Evolutionary conservation across 1,140 invertebrate genomes (phyloP), one percentile per base, ranked within the genome.

Genomic region (Sminthurides bifidus): DNA sequence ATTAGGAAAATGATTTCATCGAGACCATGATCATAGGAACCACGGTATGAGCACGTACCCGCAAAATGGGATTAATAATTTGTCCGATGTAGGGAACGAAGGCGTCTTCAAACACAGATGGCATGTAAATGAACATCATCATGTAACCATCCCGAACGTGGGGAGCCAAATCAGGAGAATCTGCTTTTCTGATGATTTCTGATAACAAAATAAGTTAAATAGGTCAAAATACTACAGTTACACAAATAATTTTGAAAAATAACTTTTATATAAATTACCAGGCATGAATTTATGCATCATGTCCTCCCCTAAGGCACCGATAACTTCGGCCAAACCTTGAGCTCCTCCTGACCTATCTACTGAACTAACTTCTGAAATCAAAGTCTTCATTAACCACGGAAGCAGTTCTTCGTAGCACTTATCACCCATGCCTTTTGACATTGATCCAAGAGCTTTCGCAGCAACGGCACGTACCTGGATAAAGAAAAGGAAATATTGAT

Each of bases 41-140:
- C 49, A 38, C 8, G 49, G 26, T 30, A 40, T 19, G 26, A 19
- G 0, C 23, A 31, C 40, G 1, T 38, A 80, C 79, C 74, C 95
- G 92, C 12, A 99, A 73, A 66, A 99, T 97, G 0, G 94, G 92
- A 71, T 91, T 96, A 63, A 98, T 92, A 56, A 98, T 96, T 68
- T 92, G 86, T 0, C 92, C 90, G 66, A 99, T 94, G 70, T 97
- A 99, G 0, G 86, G 85, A 5, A 87, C 87, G 70, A 99, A 99
- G 1, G 46, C 62, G 45, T 84, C 81, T 2, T 86, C 90, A 73
- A 99, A 98, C 1, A 93, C 92, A 57, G 85, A 83, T 1, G 96
- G 96, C 82, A 99, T 87, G 71, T 98, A 99, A 69, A 98, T 98
- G 71, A 97, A 99, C 87, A 99, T 92, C 90, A 98, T 96, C 44